phyloP scores from a whole-genome alignment of 2,113 vertebrate species.

The Otus sunia region DNA sequence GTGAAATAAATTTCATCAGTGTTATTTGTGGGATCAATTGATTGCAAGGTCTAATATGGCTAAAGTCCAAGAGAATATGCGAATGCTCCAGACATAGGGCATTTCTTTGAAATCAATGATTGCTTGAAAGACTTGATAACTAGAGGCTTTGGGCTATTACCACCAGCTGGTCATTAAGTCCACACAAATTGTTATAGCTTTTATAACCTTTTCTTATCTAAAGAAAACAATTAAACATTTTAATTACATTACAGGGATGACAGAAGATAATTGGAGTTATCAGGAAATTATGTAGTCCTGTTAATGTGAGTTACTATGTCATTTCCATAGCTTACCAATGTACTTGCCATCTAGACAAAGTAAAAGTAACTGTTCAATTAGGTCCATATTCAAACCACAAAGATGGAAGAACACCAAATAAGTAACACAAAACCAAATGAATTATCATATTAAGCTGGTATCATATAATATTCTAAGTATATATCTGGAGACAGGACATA shows the following conservation, averaged over 20 bases:
- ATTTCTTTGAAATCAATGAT: conserved; percentile 38
- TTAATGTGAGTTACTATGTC: conserved; percentile 56
- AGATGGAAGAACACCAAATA: not conserved
- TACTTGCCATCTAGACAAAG: conserved; percentile 23
- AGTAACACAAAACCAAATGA: not conserved
- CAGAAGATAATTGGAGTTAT: conserved; percentile 66
- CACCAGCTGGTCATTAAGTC: conserved; percentile 57
- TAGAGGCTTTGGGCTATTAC: conserved; percentile 43
- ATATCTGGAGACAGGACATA: not conserved
- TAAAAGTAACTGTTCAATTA: not conserved
- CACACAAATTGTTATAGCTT: conserved; percentile 59
- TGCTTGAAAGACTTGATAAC: conserved; percentile 38
- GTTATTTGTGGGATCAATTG: conserved; percentile 48
- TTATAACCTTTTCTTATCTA: conserved; percentile 61
- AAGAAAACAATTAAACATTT: conserved; percentile 70
- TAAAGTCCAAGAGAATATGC: conserved; percentile 11
- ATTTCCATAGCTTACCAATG: conserved; percentile 47
- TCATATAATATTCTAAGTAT: not conserved
- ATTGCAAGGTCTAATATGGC: conserved; percentile 35
- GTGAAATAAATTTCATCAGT: conserved; percentile 39
- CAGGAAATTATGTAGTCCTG: conserved; percentile 48
- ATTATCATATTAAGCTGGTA: not conserved
- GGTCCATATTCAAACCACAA: not conserved
- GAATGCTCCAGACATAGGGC: not conserved
- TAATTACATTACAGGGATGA: conserved; percentile 59